Evolutionary conservation across 2,797 vertebrate genomes (phyloP).

Genomic region (Schizopygopsis malacanthus): DNA sequence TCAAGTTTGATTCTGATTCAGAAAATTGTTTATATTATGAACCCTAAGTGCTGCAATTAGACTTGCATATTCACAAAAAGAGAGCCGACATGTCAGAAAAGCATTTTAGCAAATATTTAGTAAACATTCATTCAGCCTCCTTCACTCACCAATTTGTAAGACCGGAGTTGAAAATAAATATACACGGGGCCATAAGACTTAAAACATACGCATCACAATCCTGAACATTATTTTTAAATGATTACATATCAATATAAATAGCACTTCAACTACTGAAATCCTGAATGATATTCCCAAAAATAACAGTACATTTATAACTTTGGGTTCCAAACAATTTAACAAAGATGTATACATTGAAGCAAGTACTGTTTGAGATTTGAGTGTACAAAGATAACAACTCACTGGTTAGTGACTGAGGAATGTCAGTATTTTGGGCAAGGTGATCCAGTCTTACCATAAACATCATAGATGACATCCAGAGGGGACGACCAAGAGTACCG

Average conservation of each 20-base stretch:
- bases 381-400: not conserved
- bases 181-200: no score
- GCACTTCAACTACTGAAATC: not conserved
- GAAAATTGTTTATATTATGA: no score
- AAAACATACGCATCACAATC: no score
- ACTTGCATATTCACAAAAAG: no score
- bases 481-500: conserved; percentile 90
- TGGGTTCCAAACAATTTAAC: not conserved
- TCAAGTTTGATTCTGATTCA: no score
- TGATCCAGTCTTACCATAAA: conserved; percentile 81
- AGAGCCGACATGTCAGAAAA: not conserved
- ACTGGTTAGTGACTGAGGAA: not conserved
- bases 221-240: no score
- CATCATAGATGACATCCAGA: conserved; percentile 85
- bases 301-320: not conserved
- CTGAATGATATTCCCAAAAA: not conserved
- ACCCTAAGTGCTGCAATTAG: no score
- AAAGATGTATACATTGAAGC: not conserved
- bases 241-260: not conserved
- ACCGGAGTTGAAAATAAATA: no score
- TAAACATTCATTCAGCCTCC: not conserved
- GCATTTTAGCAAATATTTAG: not conserved
- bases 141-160: no score
- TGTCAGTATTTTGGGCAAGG: conserved; percentile 37
- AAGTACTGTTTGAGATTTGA: not conserved